phyloP scores from a whole-genome alignment of 2,113 vertebrate species.

The Pontoporia blainvillei region DNA sequence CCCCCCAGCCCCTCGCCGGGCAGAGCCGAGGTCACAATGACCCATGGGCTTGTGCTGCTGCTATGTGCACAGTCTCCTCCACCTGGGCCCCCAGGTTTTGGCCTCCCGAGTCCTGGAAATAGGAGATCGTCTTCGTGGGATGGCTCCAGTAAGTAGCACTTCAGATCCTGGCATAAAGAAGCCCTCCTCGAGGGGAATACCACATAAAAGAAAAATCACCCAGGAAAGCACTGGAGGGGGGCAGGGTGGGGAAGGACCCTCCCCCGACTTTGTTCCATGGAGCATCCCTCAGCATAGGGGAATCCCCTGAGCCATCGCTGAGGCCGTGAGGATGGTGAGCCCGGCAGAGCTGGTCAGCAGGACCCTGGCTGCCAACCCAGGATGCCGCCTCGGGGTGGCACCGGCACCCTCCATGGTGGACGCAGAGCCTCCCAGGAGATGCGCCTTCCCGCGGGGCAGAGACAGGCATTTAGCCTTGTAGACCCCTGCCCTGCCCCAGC shows the following conservation, averaged over 20 bases:
- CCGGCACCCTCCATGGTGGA: background rate
- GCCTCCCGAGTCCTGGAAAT: background rate
- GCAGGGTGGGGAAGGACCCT: background rate
- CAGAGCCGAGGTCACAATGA: accelerated
- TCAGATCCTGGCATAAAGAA: background rate
- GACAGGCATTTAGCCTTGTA: accelerated
- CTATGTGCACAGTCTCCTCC: accelerated
- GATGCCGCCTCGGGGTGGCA: accelerated
- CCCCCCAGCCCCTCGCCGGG: accelerated
- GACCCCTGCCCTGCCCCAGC: accelerated
- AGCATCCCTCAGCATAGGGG: background rate
- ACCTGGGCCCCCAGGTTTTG: background rate
- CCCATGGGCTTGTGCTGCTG: accelerated
- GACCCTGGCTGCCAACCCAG: background rate
- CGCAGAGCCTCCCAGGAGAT: background rate
- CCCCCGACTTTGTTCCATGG: background rate
- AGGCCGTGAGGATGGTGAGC: background rate
- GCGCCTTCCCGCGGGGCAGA: accelerated
- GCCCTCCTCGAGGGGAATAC: background rate
- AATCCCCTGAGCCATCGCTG: too few species aligned
- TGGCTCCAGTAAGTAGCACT: background rate
- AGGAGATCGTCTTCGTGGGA: background rate
- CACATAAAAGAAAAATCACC: background rate
- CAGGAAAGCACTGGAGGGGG: too few species aligned
- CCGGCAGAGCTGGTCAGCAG: accelerated